phyloP scores from a whole-genome alignment of 1,140 invertebrate species.

The Frieseomelitta varia region DNA sequence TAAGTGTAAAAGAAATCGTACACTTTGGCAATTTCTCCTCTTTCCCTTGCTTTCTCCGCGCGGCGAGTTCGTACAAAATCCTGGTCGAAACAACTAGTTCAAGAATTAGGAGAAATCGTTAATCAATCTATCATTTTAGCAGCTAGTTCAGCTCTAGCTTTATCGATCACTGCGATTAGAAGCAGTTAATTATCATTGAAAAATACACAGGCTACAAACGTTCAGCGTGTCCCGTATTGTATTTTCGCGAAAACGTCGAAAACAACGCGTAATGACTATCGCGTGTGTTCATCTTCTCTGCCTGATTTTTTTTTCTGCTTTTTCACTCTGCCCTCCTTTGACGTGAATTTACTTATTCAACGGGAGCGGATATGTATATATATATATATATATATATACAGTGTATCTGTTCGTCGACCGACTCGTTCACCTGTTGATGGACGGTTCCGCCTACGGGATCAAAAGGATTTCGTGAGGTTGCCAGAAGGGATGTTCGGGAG shows the following conservation, averaged over 20 bases:
- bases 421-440: conserved; percentile 76
- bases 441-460: conserved; percentile 71
- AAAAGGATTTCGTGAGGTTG: conserved; percentile 63
- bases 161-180: conserved; percentile 23
- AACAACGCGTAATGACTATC: conserved; percentile 51
- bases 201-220: neutral
- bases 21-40: neutral
- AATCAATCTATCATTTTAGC: conserved; percentile 37
- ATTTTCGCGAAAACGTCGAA: conserved; percentile 62
- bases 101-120: neutral
- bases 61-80: neutral
- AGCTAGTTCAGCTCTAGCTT: conserved; percentile 4
- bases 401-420: conserved; percentile 41
- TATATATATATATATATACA: neutral
- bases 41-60: neutral
- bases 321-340: neutral
- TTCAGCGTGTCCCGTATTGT: conserved; percentile 48
- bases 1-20: neutral
- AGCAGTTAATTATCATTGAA: neutral
- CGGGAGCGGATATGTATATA: neutral
- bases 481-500: conserved; percentile 47
- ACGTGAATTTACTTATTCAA: conserved; percentile 66
- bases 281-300: neutral
- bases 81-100: neutral
- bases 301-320: neutral